A percentile compares a stretch with the other conserved stretches of the same genome.
Conservation (phyloP, 2,113 vertebrate species). For the Trinectes maculatus region DNA sequence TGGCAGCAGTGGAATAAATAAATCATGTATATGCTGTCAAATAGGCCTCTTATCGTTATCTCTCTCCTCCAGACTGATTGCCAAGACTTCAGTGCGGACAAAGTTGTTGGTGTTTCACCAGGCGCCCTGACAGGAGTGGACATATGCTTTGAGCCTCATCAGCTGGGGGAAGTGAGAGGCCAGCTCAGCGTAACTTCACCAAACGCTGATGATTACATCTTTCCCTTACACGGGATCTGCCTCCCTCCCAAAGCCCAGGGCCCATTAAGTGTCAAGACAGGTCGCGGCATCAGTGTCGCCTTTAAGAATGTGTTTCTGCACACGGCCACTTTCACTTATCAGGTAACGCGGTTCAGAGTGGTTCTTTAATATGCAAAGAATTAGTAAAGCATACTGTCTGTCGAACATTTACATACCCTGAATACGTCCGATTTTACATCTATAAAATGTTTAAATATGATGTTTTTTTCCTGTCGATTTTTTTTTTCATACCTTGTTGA, state of each 20-base stretch:
- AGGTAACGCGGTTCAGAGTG: too few species aligned
- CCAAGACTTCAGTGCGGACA: slow-evolving; percentile 83
- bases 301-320: slow-evolving; percentile 90
- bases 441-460: too few species aligned
- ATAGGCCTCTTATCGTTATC: not conserved
- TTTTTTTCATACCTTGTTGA: too few species aligned
- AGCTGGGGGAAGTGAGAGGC: slow-evolving; percentile 82
- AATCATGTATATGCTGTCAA: not conserved
- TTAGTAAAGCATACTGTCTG: too few species aligned
- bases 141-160: slow-evolving; percentile 87
- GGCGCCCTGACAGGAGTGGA: slow-evolving; percentile 82
- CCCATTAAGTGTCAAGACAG: slow-evolving; percentile 78
- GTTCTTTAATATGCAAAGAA: too few species aligned
- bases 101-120: slow-evolving; percentile 57
- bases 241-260: slow-evolving; percentile 86
- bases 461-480: too few species aligned
- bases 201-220: slow-evolving; percentile 78
- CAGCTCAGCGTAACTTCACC: slow-evolving; percentile 80
- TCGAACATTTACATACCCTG: too few species aligned
- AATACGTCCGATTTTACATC: too few species aligned
- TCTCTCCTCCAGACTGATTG: slow-evolving; percentile 77
- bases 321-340: slow-evolving; percentile 76
- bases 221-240: slow-evolving; percentile 84
- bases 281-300: slow-evolving; percentile 80
- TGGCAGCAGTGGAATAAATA: not conserved